These are phyloP conservation scores for Zophobas morio DNA, from an alignment of 1,140 invertebrate genomes.

Conservation along the genomic window DNA sequence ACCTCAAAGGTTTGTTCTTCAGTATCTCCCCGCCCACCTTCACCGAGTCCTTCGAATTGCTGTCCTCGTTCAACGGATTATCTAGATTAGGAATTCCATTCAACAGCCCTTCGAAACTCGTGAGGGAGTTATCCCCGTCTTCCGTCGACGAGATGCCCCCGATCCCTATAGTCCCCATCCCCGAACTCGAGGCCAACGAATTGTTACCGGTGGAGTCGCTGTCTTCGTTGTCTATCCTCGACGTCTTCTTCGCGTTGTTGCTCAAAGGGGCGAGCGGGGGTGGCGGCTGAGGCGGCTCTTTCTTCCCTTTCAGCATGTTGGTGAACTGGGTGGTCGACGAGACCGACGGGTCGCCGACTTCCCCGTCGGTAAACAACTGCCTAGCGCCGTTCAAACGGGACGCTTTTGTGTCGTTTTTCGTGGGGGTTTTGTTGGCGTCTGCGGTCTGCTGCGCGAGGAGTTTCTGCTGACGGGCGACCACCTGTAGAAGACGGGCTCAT, in stretches of 20 bases:
- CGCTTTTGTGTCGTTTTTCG: slow-evolving; percentile 66
- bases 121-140: slow-evolving; percentile 75
- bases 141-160: slow-evolving; percentile 69
- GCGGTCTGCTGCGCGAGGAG: slow-evolving; percentile 71
- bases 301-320: slow-evolving; percentile 63
- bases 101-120: slow-evolving; percentile 76
- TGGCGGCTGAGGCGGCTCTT: slow-evolving; percentile 69
- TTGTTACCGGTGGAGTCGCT: slow-evolving; percentile 73
- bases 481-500: not conserved
- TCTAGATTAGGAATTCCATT: slow-evolving; percentile 74
- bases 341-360: slow-evolving; percentile 62
- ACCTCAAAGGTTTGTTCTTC: slow-evolving; percentile 67
- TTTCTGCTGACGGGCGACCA: slow-evolving; percentile 56
- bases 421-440: slow-evolving; percentile 61
- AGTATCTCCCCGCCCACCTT: slow-evolving; percentile 64
- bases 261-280: slow-evolving; percentile 69
- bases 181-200: slow-evolving; percentile 72
- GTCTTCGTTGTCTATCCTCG: slow-evolving; percentile 69
- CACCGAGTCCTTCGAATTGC: slow-evolving; percentile 72
- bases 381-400: slow-evolving; percentile 66
- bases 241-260: slow-evolving; percentile 55
- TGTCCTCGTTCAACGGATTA: slow-evolving; percentile 70
- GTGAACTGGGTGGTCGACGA: slow-evolving; percentile 63
- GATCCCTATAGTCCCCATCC: slow-evolving; percentile 68
- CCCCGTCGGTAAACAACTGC: slow-evolving; percentile 63